These are phyloP conservation scores for Osmerus eperlanus DNA, from an alignment of 2,113 vertebrate genomes.

Conservation along the genomic window DNA sequence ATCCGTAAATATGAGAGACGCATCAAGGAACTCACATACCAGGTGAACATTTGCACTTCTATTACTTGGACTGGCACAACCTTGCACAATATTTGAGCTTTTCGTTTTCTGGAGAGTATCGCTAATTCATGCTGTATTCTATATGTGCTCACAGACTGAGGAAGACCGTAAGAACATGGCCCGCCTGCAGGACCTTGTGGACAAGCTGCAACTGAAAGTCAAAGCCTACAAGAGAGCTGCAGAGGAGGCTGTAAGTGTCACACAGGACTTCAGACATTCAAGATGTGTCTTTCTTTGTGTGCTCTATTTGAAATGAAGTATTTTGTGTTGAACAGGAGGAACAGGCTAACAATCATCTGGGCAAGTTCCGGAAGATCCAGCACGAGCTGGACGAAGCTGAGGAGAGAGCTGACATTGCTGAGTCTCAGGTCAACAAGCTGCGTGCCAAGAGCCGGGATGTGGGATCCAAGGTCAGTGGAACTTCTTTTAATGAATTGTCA, in stretches of 20 bases:
- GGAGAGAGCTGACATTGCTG: conserved; percentile 66
- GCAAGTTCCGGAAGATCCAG: conserved; percentile 66
- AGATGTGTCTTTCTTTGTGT: neutral
- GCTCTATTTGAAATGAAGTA: neutral
- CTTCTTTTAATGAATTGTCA: too few relatives aligned
- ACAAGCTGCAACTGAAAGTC: conserved; percentile 78
- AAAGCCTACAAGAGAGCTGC: conserved; percentile 76
- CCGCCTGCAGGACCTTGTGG: conserved; percentile 76
- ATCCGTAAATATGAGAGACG: conserved; percentile 88
- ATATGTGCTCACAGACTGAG: conserved; percentile 58
- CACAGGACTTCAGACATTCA: neutral
- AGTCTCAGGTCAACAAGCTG: conserved; percentile 67
- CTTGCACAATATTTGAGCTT: neutral
- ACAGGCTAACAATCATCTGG: conserved; percentile 59
- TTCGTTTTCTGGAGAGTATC: neutral
- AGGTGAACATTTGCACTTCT: conserved; percentile 59
- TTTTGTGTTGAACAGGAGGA: conserved; percentile 54
- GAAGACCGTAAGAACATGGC: conserved; percentile 75
- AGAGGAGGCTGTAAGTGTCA: conserved; percentile 68
- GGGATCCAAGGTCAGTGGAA: conserved; percentile 51
- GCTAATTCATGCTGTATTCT: neutral
- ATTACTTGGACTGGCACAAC: neutral
- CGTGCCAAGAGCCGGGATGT: conserved; percentile 61
- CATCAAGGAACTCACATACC: conserved; percentile 88
- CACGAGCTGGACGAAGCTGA: conserved; percentile 66